Percentiles rank a stretch among this genome's conserved stretches.
Conservation (phyloP, 2,113 vertebrate genomes). For the Micromys minutus region DNA sequence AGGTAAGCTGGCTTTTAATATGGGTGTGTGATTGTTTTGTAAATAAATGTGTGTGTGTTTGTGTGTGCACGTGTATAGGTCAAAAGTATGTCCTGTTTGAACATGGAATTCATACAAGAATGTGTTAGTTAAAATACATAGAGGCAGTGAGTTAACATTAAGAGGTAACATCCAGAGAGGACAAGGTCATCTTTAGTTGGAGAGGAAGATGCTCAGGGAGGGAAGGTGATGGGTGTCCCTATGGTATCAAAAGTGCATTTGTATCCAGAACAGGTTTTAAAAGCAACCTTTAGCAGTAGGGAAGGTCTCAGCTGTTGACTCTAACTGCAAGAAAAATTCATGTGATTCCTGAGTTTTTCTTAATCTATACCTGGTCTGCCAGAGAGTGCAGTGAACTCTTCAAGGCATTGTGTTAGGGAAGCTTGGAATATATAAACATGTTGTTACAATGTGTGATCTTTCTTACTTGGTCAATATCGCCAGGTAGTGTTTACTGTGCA, state of each 20-base stretch:
- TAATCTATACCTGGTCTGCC: constrained; percentile 42
- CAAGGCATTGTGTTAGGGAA: not conserved
- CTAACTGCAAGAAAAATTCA: not conserved
- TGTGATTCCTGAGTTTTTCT: not conserved
- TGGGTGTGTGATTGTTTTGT: not conserved
- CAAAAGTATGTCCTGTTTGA: not conserved
- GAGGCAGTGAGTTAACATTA: not conserved
- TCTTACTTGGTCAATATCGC: not conserved
- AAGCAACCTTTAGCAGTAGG: not conserved
- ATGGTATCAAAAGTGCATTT: not conserved
- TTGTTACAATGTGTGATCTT: constrained; percentile 17
- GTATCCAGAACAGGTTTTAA: not conserved
- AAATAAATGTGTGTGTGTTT: not conserved
- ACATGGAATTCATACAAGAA: not conserved
- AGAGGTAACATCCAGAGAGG: not conserved
- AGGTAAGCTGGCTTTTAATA: constrained; percentile 8
- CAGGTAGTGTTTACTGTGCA: constrained; percentile 9
- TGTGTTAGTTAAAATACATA: not conserved
- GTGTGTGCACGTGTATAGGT: too few relatives aligned
- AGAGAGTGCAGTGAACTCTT: not conserved
- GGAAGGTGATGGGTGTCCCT: not conserved
- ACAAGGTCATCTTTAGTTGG: not conserved
- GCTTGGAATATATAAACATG: constrained; percentile 32
- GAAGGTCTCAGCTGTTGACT: not conserved
- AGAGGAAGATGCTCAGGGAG: not conserved